These are phyloP conservation scores for Mycteria americana DNA, from an alignment of 2,797 vertebrate genomes.

Conservation along the genomic window DNA sequence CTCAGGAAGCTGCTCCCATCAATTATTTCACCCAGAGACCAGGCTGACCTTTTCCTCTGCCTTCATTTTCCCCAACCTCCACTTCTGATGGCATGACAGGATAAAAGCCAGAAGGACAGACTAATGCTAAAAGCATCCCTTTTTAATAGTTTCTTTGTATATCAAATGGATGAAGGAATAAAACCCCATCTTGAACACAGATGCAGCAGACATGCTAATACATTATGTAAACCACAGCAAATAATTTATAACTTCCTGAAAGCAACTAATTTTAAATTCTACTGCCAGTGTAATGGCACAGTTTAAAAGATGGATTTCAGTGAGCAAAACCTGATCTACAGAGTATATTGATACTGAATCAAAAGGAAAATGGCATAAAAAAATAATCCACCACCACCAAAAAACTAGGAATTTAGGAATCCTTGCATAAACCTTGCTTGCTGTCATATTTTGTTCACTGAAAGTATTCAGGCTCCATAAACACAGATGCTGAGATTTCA, in stretches of 20 bases:
- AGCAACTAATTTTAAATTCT: not conserved
- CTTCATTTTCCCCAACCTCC: not conserved
- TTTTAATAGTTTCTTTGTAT: not conserved
- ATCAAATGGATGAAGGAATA: not conserved
- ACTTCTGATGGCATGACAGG: not conserved
- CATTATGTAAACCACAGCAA: slow-evolving; percentile 30
- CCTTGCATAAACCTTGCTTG: not conserved
- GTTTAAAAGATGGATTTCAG: not conserved
- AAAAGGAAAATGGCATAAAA: not conserved
- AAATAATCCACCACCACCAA: not conserved
- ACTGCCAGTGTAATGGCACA: not conserved
- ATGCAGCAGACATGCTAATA: not conserved
- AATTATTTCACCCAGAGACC: not conserved
- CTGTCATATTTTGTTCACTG: not conserved
- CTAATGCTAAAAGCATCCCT: not conserved
- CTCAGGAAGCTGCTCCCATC: not conserved
- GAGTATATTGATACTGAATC: not conserved
- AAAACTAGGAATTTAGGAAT: not conserved
- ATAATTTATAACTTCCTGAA: slow-evolving; percentile 37
- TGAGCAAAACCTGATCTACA: not conserved
- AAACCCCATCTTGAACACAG: not conserved
- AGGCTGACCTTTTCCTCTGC: not conserved
- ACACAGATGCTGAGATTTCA: not conserved
- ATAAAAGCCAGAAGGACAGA: not conserved
- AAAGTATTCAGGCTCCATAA: not conserved